Evolutionary conservation across 2,797 vertebrate genomes (phyloP).

Genomic region (Gadopsis bispinosus): DNA sequence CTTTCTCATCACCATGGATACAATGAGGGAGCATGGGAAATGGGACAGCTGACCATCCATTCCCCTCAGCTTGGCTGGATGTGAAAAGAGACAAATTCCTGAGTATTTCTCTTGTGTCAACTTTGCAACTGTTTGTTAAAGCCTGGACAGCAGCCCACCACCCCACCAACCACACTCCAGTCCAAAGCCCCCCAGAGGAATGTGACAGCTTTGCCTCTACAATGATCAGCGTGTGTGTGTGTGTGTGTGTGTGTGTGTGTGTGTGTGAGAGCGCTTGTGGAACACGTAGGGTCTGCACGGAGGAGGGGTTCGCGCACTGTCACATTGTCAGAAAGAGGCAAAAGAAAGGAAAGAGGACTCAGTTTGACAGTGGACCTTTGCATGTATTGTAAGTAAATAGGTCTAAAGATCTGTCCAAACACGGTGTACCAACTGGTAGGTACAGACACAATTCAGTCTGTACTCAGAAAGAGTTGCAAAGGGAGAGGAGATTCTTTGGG

Average conservation of each 20-base stretch:
- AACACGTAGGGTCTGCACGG: background rate
- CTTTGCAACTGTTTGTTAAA: slow-evolving; percentile 60
- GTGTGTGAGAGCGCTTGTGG: background rate
- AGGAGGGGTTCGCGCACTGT: background rate
- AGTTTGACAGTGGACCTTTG: background rate
- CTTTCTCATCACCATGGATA: slow-evolving; percentile 5
- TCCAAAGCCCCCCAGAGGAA: slow-evolving; percentile 49
- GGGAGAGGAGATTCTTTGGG: no score
- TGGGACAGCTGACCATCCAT: slow-evolving; percentile 31
- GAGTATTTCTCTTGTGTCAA: slow-evolving; percentile 66
- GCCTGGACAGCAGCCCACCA: slow-evolving; percentile 35
- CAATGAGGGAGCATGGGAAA: slow-evolving; percentile 57
- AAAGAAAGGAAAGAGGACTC: background rate
- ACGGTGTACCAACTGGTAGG: background rate
- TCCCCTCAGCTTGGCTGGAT: slow-evolving; percentile 35
- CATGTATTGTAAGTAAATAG: background rate
- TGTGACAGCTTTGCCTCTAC: slow-evolving; percentile 36
- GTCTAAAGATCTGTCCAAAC: background rate
- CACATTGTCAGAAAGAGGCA: slow-evolving; percentile 8
- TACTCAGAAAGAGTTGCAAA: background rate
- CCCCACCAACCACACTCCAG: slow-evolving; percentile 10
- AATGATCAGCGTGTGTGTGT: slow-evolving; percentile 1
- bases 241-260: slow-evolving; percentile 16
- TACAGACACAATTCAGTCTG: background rate
- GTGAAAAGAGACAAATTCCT: slow-evolving; percentile 65